Conservation (phyloP, 2,888 invertebrate species). For the Cerastis rubricosa region DNA sequence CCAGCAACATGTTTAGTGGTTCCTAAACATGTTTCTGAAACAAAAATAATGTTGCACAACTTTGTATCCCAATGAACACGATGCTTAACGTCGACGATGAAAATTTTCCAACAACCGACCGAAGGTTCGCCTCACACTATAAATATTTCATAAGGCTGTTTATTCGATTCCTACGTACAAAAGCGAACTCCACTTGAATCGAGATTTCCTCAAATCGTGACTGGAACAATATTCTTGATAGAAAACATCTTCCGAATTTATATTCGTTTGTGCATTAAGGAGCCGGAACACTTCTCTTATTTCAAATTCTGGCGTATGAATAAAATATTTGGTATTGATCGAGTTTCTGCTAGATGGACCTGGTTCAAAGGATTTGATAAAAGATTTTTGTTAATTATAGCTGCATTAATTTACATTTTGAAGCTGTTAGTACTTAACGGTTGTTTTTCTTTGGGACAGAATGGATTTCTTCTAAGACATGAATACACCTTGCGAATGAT, state of each 20-base stretch:
- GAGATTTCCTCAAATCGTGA: slow-evolving; percentile 69
- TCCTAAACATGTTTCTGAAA: not conserved
- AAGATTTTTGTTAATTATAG: slow-evolving; percentile 1
- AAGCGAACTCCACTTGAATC: slow-evolving; percentile 67
- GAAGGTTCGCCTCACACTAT: slow-evolving; percentile 51
- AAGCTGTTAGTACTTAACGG: not conserved
- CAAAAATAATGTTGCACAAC: not conserved
- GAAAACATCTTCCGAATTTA: slow-evolving; percentile 63
- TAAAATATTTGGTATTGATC: slow-evolving; percentile 52
- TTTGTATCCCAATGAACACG: not conserved
- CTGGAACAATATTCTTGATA: slow-evolving; percentile 67
- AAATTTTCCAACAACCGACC: slow-evolving; percentile 36
- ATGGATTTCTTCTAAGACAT: not conserved
- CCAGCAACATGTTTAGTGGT: no score
- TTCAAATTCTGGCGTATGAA: slow-evolving; percentile 50
- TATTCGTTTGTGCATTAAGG: slow-evolving; percentile 62
- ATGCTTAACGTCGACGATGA: slow-evolving; percentile 17
- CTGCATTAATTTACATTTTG: not conserved
- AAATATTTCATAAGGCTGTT: slow-evolving; percentile 72
- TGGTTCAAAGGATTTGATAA: not conserved
- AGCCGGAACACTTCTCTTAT: slow-evolving; percentile 44
- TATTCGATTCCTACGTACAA: slow-evolving; percentile 69
- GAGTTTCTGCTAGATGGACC: slow-evolving; percentile 13
- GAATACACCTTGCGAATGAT: not conserved
- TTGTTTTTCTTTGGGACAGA: not conserved